Percentiles rank a stretch among this genome's conserved stretches.
phyloP scores from a whole-genome alignment of 1,140 invertebrate genomes.

The Glossosoma conforme region DNA sequence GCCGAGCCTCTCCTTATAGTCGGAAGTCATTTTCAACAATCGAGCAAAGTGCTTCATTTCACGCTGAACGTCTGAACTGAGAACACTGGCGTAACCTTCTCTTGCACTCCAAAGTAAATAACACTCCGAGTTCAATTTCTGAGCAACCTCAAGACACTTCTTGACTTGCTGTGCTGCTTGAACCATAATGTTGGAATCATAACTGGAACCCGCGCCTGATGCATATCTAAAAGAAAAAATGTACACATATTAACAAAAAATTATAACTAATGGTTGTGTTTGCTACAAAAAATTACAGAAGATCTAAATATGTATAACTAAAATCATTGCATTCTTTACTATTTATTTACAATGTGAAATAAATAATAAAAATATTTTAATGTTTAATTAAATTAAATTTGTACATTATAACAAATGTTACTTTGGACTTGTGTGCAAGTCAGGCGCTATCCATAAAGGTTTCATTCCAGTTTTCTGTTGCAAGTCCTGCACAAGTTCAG shows the following conservation, averaged over 20 bases:
- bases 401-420: no score
- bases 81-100: conserved; percentile 56
- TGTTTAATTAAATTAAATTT: no score
- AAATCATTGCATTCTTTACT: no score
- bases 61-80: conserved; percentile 56
- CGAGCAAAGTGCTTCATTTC: conserved; percentile 60
- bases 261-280: no score
- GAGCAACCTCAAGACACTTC: conserved; percentile 59
- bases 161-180: conserved; percentile 60
- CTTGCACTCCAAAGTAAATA: conserved; percentile 58
- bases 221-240: conserved; percentile 47
- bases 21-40: conserved; percentile 57
- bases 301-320: no score
- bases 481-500: conserved; percentile 53
- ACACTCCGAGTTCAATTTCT: conserved; percentile 56
- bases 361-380: no score
- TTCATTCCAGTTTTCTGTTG: conserved; percentile 54
- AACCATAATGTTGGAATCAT: conserved; percentile 54
- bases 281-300: no score
- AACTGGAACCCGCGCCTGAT: conserved; percentile 57
- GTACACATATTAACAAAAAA: no score
- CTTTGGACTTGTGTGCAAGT: conserved; percentile 56
- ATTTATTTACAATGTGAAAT: no score
- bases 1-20: conserved; percentile 60
- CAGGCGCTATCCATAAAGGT: conserved; percentile 59